Percentiles rank a stretch among this genome's conserved stretches.
These are phyloP conservation scores for Caenorhabditis brenneri DNA, from an alignment of 1,140 invertebrate species.

Conservation along the genomic window DNA sequence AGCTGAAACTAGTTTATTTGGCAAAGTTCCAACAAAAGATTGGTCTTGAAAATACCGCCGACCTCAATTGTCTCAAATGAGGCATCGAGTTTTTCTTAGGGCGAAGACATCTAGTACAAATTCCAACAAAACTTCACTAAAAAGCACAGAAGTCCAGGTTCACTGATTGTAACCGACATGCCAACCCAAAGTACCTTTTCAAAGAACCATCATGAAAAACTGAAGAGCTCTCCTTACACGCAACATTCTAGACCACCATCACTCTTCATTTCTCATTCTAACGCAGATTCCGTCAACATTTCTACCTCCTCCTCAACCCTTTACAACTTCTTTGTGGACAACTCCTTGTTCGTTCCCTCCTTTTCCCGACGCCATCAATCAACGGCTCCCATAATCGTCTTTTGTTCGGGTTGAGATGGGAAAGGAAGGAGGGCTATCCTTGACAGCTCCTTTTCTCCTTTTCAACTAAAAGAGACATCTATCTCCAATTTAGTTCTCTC, in stretches of 20 bases:
- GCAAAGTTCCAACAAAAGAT: too few relatives aligned
- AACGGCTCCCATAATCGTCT: conserved; percentile 38
- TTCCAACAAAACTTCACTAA: too few relatives aligned
- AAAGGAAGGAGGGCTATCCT: neutral
- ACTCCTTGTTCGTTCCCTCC: neutral
- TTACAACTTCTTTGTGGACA: neutral
- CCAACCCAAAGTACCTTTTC: too few relatives aligned
- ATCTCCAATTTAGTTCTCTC: conserved; percentile 28
- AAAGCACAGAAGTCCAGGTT: too few relatives aligned
- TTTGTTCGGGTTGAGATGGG: neutral
- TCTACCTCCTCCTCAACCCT: neutral
- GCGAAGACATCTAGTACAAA: too few relatives aligned
- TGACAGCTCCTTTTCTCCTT: conserved; percentile 11
- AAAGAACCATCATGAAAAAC: neutral
- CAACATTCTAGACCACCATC: neutral
- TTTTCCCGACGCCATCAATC: conserved; percentile 6
- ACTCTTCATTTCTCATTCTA: neutral
- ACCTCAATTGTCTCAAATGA: too few relatives aligned
- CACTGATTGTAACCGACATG: too few relatives aligned
- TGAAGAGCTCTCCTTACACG: neutral
- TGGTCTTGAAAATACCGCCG: too few relatives aligned
- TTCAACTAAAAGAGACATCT: neutral
- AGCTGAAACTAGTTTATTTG: too few relatives aligned
- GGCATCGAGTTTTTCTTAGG: too few relatives aligned
- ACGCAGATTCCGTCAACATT: neutral